Evolutionary conservation across 2,888 invertebrate species (phyloP), one percentile per base, ranked within the genome.

Genomic region (Rhagium mordax): DNA sequence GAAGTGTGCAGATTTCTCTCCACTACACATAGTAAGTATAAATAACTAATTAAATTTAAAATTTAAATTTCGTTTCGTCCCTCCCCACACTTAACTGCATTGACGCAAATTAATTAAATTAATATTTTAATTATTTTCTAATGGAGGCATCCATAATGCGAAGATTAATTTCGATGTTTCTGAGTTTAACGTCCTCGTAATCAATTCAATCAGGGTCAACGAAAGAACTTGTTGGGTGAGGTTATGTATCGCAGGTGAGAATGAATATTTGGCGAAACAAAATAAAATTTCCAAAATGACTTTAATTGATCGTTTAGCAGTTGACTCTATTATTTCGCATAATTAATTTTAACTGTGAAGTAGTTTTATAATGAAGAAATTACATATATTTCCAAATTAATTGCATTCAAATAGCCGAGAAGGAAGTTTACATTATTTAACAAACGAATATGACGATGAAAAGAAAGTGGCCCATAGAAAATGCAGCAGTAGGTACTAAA

Each of bases 201-300:
- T 29, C 8, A 15, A 55, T 29, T 15, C 59, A 33, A 33, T 0
- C n/a, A 18, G 21, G 41, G 41, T 62, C 62, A 62, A 41, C 15
- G 13, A 24, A 49, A 62, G 1, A 62, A 48, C 41, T 48, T 62
- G 62, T 62, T 62, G 20, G 47, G 48, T 21, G 47, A 62, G 62
- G 62, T 62, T 62, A 62, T 21, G 62, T 62, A 10, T 27, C 0
- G 8, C 16, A 41, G n/a, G n/a, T 41, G 41, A 3, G 41, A 41
- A 41, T 4, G 13, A 41, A 41, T 41, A 4, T 41, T 41, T 41
- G 13, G 5, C 41, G 13, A 41, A 41, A 41, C 41, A 41, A 41
- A 41, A n/a, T 41, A n/a, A 41, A n/a, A 13, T n/a, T 41, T 41
- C n/a, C 0, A n/a, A 24, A 41, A 41, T 13, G n/a, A 41, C 13